Base-by-base conservation (phyloP, 1,140 invertebrate genomes). In the Leptoteleia sp. region DNA sequence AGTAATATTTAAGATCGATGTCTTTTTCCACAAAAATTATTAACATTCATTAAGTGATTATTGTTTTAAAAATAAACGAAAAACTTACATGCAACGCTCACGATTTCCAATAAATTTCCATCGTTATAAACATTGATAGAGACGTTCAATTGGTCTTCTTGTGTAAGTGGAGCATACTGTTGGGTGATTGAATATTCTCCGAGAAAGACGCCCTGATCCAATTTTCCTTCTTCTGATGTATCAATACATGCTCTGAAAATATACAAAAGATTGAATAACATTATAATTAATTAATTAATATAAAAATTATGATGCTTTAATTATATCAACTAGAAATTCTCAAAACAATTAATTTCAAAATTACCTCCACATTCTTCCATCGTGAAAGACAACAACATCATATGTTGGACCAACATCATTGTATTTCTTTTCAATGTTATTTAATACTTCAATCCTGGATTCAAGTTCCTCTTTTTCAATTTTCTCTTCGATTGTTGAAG, bases 71-170 rank as follows among this genome's bases (percentile, higher is more conserved):
- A n/a, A n/a, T n/a, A n/a, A n/a, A n/a, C n/a, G n/a, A n/a, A n/a
- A n/a, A n/a, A 94, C 94, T 94, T 92, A 97, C 97, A 97, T 84
- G 96, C 95, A 91, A 97, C 94, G 67, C 95, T 94, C 65, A 98
- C 97, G 65, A 99, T 94, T 91, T 99, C 97, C 37, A 99, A 89
- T 0, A 95, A 91, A 84, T 98, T 95, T 52, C 98, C 98, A 42
- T 97, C 93, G 82, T 98, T 94, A 83, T 99, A 93, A 33, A 99
- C 94, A 89, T 99, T 99, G 11, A 99, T 93, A 75, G 94, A 95
- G 87, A 97, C 93, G 52, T 96, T 98, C 80, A 99, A 90, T 84
- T 95, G 94, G 89, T 99, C 95, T 64, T 91, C 84, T 8, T 92
- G 86, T 17, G 95, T 94, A 0, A 99, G 89, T 50, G 94, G 92